A percentile compares a stretch with the other conserved stretches of the same genome.
These are phyloP conservation scores for Drusus annulatus DNA, from an alignment of 1,140 invertebrate species.

Conservation along the genomic window DNA sequence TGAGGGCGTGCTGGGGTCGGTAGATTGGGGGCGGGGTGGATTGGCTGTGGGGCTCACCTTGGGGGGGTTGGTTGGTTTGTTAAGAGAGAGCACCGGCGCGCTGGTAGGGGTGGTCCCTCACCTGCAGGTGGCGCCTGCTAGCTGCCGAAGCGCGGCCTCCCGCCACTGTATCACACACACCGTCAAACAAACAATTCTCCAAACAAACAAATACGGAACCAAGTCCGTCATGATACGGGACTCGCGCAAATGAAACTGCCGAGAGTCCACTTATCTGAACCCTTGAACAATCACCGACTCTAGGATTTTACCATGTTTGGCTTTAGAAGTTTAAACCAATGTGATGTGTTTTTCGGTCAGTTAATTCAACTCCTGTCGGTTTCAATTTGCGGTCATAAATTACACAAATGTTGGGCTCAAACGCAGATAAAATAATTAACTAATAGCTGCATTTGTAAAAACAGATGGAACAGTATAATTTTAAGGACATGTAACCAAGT, in stretches of 20 bases:
- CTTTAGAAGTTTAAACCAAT: too few species aligned
- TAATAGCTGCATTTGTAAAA: slow-evolving; percentile 17
- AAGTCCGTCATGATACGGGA: background rate
- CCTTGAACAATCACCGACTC: background rate
- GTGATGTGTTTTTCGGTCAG: too few species aligned
- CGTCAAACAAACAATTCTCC: slow-evolving; percentile 14
- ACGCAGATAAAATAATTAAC: slow-evolving; percentile 13
- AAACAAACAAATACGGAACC: slow-evolving; percentile 17
- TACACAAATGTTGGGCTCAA: background rate
- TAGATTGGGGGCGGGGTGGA: background rate
- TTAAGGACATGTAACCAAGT: background rate
- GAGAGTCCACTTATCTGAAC: background rate
- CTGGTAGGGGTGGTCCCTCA: slow-evolving; percentile 94
- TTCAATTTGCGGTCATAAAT: slow-evolving; percentile 2
- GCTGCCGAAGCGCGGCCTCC: slow-evolving; percentile 78
- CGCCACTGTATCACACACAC: slow-evolving; percentile 68
- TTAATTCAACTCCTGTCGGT: background rate
- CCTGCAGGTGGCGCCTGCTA: slow-evolving; percentile 84
- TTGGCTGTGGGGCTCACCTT: slow-evolving; percentile 48
- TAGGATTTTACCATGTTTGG: background rate
- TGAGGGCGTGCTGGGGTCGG: background rate
- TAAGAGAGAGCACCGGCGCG: slow-evolving; percentile 88
- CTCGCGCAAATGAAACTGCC: background rate
- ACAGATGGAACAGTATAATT: slow-evolving; percentile 2
- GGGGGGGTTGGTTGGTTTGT: slow-evolving; percentile 68